Percentiles rank a stretch among this genome's conserved stretches.
Conservation (phyloP, 2,113 vertebrate genomes). For the Semnornis frantzii region DNA sequence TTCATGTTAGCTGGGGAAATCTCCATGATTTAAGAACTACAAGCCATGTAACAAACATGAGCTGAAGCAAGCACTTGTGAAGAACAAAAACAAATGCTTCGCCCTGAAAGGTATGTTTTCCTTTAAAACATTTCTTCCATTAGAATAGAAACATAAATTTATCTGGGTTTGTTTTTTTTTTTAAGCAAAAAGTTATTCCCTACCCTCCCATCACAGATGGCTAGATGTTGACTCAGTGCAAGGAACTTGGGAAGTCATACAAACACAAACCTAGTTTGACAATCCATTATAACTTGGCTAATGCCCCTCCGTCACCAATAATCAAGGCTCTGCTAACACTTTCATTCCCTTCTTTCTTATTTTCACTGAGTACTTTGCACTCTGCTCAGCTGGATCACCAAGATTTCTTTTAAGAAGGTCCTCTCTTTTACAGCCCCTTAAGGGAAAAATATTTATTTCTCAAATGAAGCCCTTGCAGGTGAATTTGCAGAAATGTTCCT, state of each 20-base stretch:
- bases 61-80: slow-evolving; percentile 43
- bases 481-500: background rate
- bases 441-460: background rate
- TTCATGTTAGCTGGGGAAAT: slow-evolving; percentile 45
- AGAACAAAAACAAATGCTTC: slow-evolving; percentile 58
- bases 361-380: slow-evolving; percentile 1
- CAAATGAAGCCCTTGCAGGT: slow-evolving; percentile 21
- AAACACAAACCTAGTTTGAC: slow-evolving; percentile 47
- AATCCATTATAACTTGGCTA: slow-evolving; percentile 60
- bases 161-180: slow-evolving; percentile 16
- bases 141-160: slow-evolving; percentile 49
- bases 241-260: slow-evolving; percentile 54
- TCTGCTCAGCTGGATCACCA: background rate
- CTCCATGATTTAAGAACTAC: slow-evolving; percentile 54
- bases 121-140: slow-evolving; percentile 53
- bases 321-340: slow-evolving; percentile 50
- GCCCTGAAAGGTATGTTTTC: slow-evolving; percentile 57
- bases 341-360: slow-evolving; percentile 14
- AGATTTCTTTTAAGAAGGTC: background rate
- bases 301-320: slow-evolving; percentile 49
- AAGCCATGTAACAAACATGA: slow-evolving; percentile 40
- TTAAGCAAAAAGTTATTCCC: background rate
- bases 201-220: background rate
- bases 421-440: slow-evolving; percentile 1
- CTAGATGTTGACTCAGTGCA: slow-evolving; percentile 24